These are phyloP conservation scores for Channa maculata DNA, from an alignment of 2,113 vertebrate species.

Conservation along the genomic window DNA sequence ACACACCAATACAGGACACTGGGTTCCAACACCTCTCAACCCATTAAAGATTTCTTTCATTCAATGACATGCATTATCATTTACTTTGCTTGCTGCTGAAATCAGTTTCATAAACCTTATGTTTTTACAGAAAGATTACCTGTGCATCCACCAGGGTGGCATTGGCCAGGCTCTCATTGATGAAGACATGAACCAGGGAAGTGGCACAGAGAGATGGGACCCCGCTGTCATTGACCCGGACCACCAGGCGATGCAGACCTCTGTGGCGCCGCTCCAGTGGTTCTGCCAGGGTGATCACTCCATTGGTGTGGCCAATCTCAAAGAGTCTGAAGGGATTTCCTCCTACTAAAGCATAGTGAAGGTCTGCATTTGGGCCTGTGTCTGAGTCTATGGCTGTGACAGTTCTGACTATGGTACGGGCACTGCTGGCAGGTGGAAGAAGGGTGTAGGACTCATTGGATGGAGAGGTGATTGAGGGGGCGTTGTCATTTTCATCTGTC, in stretches of 20 bases:
- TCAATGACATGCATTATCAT: background rate
- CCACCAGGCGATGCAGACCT: conserved; percentile 93
- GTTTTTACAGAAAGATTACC: conserved; percentile 73
- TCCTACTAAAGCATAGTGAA: conserved; percentile 91
- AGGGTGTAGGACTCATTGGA: conserved; percentile 92
- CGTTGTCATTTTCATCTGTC: conserved; percentile 97
- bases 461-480: conserved; percentile 89
- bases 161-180: conserved; percentile 94
- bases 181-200: conserved; percentile 93
- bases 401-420: conserved; percentile 90
- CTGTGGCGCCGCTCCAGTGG: conserved; percentile 92
- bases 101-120: no score
- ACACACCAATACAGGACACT: conserved; percentile 6
- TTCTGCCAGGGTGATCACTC: conserved; percentile 94
- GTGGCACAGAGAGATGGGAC: conserved; percentile 92
- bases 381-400: conserved; percentile 91
- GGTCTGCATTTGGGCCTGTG: conserved; percentile 91
- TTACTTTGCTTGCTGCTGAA: background rate
- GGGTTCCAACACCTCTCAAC: conserved; percentile 7
- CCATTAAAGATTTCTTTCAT: background rate
- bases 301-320: conserved; percentile 91
- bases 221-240: conserved; percentile 95
- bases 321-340: conserved; percentile 96
- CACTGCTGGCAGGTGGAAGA: conserved; percentile 90
- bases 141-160: conserved; percentile 92